Evolutionary conservation across 2,113 vertebrate species (phyloP).

Genomic region (Anolis carolinensis): DNA sequence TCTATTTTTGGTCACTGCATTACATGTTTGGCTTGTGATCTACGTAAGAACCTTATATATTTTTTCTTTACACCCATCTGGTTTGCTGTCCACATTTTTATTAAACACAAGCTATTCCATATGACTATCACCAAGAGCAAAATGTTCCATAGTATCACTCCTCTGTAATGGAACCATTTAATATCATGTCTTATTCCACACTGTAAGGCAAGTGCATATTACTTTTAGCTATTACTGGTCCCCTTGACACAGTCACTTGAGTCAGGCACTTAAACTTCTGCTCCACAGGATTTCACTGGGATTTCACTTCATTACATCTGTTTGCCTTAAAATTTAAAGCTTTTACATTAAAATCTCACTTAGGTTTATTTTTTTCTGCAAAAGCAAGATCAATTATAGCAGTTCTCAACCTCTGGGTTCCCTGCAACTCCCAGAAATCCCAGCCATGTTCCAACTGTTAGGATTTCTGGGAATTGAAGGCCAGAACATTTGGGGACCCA

Average conservation of each 20-base stretch:
- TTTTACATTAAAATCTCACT: conserved; percentile 50
- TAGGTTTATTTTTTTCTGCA: conserved; percentile 7
- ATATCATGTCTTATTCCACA: conserved; percentile 69
- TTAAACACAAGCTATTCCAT: conserved; percentile 65
- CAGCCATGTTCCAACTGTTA: too few relatives aligned
- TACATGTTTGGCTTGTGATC: too few relatives aligned
- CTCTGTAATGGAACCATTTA: conserved; percentile 69
- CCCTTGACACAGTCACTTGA: conserved; percentile 61
- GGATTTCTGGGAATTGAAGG: too few relatives aligned
- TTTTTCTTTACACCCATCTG: conserved; percentile 60
- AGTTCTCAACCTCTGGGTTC: too few relatives aligned
- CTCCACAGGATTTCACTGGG: conserved; percentile 48
- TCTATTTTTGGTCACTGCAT: too few relatives aligned
- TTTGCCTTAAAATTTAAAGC: conserved; percentile 61
- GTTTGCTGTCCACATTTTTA: conserved; percentile 63
- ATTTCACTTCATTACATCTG: conserved; percentile 45
- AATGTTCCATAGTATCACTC: conserved; percentile 60
- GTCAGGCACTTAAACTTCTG: conserved; percentile 58
- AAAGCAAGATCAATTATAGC: conserved; percentile 27
- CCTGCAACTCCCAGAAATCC: too few relatives aligned
- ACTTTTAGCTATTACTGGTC: conserved; percentile 69
- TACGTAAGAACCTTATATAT: too few relatives aligned
- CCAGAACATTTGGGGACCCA: too few relatives aligned
- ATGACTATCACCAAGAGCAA: conserved; percentile 61
- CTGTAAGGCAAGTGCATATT: conserved; percentile 62